A percentile compares a stretch with the other conserved stretches of the same genome.
Conservation (phyloP, 2,888 invertebrate species). For the Seira musarum region DNA sequence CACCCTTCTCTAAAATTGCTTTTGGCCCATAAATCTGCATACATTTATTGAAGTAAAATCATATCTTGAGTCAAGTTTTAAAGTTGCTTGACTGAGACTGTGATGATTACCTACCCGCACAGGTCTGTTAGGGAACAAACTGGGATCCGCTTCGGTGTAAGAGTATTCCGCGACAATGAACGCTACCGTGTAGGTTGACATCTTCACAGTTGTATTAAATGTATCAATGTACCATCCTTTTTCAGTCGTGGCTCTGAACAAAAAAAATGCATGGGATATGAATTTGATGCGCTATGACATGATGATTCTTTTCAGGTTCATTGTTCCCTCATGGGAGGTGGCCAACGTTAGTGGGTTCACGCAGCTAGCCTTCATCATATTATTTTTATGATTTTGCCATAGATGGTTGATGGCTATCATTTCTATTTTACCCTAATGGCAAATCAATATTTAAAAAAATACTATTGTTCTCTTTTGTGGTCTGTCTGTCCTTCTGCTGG, state of each 20-base stretch:
- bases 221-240: conserved; percentile 67
- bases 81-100: background rate
- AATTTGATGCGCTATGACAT: too few relatives aligned
- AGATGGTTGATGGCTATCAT: conserved; percentile 21
- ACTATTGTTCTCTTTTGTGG: conserved; percentile 12
- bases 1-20: conserved; percentile 40
- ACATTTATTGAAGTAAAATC: conserved; percentile 32
- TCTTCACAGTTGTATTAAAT: conserved; percentile 65
- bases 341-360: background rate
- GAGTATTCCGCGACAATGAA: conserved; percentile 63
- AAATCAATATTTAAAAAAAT: conserved; percentile 37
- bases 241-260: conserved; percentile 12
- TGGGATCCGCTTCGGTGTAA: conserved; percentile 57
- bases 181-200: conserved; percentile 67
- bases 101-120: conserved; percentile 55
- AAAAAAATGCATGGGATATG: too few relatives aligned
- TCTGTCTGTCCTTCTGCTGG: too few relatives aligned
- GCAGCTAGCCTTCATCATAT: background rate
- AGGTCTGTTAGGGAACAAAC: conserved; percentile 59
- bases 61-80: too few relatives aligned
- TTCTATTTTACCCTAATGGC: conserved; percentile 25
- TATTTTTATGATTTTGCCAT: conserved; percentile 9
- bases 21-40: conserved; percentile 52
- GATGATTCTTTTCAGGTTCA: too few relatives aligned
- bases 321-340: too few relatives aligned